These are phyloP conservation scores for Chloroclysta siterata DNA, from an alignment of 2,888 invertebrate species.

Conservation along the genomic window DNA sequence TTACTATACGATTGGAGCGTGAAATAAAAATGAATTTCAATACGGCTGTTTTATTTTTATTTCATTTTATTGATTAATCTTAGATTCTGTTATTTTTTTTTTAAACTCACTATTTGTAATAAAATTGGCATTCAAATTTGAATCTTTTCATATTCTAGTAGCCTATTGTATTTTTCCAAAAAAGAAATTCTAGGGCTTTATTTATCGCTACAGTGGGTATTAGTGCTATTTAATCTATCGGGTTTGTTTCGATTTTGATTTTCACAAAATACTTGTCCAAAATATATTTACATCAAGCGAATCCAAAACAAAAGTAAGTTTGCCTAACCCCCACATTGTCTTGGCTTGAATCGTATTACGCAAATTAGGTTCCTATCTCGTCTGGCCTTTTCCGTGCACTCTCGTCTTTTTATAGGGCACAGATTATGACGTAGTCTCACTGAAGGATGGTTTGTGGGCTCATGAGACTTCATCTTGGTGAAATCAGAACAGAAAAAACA, in stretches of 20 bases:
- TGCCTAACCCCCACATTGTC: background rate
- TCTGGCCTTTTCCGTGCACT: background rate
- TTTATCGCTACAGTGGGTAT: too few relatives aligned
- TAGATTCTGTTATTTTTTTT: too few relatives aligned
- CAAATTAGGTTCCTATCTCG: background rate
- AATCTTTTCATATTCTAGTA: too few relatives aligned
- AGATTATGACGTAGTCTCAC: background rate
- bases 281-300: background rate
- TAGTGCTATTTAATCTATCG: too few relatives aligned
- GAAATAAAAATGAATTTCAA: constrained; percentile 59
- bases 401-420: background rate
- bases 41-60: constrained; percentile 17
- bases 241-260: too few relatives aligned
- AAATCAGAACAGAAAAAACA: background rate
- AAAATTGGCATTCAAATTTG: too few relatives aligned
- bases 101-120: background rate
- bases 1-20: constrained; percentile 69
- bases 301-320: background rate
- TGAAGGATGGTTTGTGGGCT: background rate
- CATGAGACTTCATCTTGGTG: background rate
- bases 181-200: too few relatives aligned
- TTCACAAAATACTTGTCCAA: too few relatives aligned
- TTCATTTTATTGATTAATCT: background rate
- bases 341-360: background rate
- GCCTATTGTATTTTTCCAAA: too few relatives aligned